These are phyloP conservation scores for Turritopsis rubra DNA, from an alignment of 30 jellyfish, hydroid and myxozoan species.

Conservation along the genomic window DNA sequence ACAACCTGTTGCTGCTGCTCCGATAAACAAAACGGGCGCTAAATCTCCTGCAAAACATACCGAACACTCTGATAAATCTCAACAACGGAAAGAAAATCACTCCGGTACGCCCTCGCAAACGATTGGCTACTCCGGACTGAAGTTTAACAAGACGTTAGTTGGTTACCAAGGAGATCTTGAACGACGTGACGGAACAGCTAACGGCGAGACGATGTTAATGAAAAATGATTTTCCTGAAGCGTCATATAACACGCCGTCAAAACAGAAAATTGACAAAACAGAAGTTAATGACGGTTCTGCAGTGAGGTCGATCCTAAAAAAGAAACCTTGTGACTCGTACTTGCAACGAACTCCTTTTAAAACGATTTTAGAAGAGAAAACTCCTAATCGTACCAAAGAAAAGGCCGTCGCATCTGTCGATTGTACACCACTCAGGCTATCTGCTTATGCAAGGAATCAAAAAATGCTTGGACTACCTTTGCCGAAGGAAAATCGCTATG, in stretches of 20 bases:
- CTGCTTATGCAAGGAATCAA: constrained; percentile 15
- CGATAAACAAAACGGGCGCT: background rate
- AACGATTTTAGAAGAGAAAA: background rate
- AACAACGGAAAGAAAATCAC: background rate
- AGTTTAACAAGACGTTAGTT: constrained; percentile 23
- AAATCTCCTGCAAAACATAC: background rate
- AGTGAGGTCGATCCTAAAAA: background rate
- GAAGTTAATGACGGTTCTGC: background rate
- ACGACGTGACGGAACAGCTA: background rate
- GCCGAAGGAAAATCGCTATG: constrained; percentile 13
- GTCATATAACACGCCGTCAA: background rate
- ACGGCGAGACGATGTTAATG: background rate
- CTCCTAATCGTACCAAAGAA: background rate
- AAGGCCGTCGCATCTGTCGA: background rate
- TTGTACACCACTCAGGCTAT: constrained; percentile 4
- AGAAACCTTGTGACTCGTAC: background rate
- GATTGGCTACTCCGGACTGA: background rate
- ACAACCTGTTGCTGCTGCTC: constrained; percentile 17
- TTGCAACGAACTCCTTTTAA: background rate
- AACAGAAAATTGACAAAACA: background rate
- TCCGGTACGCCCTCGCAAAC: background rate
- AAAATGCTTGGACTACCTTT: background rate
- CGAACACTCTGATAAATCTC: background rate
- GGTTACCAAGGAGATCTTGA: constrained; percentile 38
- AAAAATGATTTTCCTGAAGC: background rate